These are phyloP conservation scores for Asarcornis scutulata DNA, from an alignment of 2,113 vertebrate genomes.

Conservation along the genomic window DNA sequence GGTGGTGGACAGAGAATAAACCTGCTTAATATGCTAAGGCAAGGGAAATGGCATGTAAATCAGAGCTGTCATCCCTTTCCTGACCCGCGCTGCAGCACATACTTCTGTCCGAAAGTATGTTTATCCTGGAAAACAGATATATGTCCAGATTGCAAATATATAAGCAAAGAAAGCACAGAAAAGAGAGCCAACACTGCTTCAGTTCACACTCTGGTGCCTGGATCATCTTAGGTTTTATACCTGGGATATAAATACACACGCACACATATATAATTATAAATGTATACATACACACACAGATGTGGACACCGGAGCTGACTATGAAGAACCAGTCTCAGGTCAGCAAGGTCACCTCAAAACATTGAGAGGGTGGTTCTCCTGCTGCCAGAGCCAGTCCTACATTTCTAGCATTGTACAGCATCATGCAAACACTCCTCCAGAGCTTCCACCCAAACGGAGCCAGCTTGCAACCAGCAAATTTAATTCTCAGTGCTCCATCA, in stretches of 20 bases:
- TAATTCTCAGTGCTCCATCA: too few species aligned
- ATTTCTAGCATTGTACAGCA: neutral
- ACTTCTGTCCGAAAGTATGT: neutral
- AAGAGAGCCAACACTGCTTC: neutral
- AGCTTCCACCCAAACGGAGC: neutral
- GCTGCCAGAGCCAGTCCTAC: neutral
- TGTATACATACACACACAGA: neutral
- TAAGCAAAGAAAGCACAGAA: neutral
- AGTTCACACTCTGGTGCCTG: neutral
- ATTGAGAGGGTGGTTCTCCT: neutral
- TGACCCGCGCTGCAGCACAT: neutral
- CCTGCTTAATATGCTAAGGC: neutral
- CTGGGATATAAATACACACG: neutral
- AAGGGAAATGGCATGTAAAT: conserved; percentile 4
- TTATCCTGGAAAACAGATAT: conserved; percentile 1
- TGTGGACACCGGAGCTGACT: neutral
- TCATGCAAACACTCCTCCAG: neutral
- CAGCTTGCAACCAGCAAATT: neutral
- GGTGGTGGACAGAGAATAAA: neutral
- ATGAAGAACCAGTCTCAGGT: neutral
- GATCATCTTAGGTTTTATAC: neutral
- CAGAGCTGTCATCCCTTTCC: conserved; percentile 23
- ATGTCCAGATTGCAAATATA: neutral
- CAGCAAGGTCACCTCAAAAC: neutral
- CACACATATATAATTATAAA: neutral